These are phyloP conservation scores for Varecia variegata DNA, from an alignment of 2,797 vertebrate species.

Conservation along the genomic window DNA sequence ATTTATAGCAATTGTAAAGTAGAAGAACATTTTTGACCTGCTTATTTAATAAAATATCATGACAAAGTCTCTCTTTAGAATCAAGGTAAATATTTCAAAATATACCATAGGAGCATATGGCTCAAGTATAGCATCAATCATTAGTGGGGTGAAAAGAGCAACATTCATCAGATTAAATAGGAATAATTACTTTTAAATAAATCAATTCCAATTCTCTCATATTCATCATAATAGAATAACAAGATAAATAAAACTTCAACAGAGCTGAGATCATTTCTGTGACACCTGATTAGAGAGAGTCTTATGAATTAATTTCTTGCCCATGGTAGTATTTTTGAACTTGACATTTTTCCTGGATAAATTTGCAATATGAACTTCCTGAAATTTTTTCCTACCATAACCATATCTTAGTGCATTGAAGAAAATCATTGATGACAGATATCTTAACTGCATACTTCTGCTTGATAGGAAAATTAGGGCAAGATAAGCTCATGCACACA, in stretches of 20 bases:
- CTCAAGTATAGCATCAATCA: neutral
- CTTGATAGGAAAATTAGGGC: constrained; percentile 74
- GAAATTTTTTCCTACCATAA: constrained; percentile 72
- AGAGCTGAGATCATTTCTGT: constrained; percentile 73
- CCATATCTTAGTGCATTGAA: constrained; percentile 58
- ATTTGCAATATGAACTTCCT: constrained; percentile 68
- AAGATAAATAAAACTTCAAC: constrained; percentile 64
- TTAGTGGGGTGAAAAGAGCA: constrained; percentile 4
- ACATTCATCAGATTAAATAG: neutral
- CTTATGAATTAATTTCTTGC: constrained; percentile 72
- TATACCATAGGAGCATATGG: neutral
- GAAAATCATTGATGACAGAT: constrained; percentile 76
- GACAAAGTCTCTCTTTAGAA: neutral
- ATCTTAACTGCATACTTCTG: constrained; percentile 72
- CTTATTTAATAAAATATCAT: constrained; percentile 51
- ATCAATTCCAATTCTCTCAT: neutral
- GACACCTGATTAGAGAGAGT: constrained; percentile 62
- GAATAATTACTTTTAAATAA: constrained; percentile 24
- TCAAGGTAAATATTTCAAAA: constrained; percentile 41
- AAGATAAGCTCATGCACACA: neutral
- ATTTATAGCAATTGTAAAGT: neutral
- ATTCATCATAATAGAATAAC: constrained; percentile 27
- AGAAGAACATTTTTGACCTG: constrained; percentile 8
- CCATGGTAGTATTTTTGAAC: constrained; percentile 73
- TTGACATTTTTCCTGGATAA: constrained; percentile 70